Base-by-base conservation (phyloP, 1,140 invertebrate genomes). In the Neodiprion fabricii region DNA sequence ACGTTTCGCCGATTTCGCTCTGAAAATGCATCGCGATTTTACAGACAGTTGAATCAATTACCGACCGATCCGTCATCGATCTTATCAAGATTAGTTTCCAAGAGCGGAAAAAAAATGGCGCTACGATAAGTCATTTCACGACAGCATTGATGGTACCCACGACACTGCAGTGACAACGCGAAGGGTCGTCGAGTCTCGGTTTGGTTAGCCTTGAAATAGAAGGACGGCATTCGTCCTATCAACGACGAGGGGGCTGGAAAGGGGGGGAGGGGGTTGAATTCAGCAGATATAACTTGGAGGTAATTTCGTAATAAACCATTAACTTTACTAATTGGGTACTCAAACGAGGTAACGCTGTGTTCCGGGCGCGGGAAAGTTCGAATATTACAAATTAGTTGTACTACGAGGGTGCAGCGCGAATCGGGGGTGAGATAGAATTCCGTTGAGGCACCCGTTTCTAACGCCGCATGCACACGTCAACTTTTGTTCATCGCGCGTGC, bases 301-400 rank as follows among this genome's bases (percentile, higher is more conserved):
- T 71, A 71, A 75, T 75, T 75, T 72, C 40, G 67, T 50, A 61
- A 71, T 75, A 72, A 75, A 74, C 28, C 50, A 72, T 75, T 72
- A 75, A 71, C 50, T 50, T 48, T 14, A 4, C 23, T 72, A 72
- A 69, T 69, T 69, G 47, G 68, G 23, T 69, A 23, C 68, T 8
- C 68, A 47, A 47, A 28, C 68, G 68, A 69, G 11, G 68, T 69
- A 69, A 69, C 68, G 68, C 11, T 23, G 4, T 67, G 67, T 75
- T 50, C 48, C 67, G n/a, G 7, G 47, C 47, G n/a, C 9, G 21
- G 68, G 68, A 40, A 23, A 17, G 67, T n/a, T 10, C 12, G 21
- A 12, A 48, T 23, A 66, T 28, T 65, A n/a, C 23, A 49, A 40
- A 53, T 23, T 67, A 49, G 65, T 67, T 28, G 21, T 21, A 40